These are phyloP conservation scores for Zaprionus bogoriensis DNA, from an alignment of 2,888 invertebrate genomes.

Conservation along the genomic window DNA sequence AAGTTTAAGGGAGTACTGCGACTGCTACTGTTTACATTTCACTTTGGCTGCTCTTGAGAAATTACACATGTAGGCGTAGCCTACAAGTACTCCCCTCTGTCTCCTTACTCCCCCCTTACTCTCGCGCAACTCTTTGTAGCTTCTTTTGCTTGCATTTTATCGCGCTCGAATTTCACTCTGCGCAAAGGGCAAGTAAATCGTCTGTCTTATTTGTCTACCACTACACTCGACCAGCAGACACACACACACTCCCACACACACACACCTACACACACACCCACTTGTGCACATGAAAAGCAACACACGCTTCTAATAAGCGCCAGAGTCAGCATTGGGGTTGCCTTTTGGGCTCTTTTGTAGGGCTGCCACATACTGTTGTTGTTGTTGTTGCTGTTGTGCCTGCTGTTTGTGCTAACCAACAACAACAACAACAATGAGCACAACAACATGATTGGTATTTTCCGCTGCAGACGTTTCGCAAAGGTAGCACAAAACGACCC, in stretches of 20 bases:
- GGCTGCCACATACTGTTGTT: slow-evolving; percentile 36
- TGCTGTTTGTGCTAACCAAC: slow-evolving; percentile 59
- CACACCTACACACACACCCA: neutral
- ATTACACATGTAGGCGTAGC: slow-evolving; percentile 78
- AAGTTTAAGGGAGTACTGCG: neutral
- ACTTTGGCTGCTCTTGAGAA: slow-evolving; percentile 73
- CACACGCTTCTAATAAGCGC: slow-evolving; percentile 67
- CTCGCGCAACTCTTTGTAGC: no score
- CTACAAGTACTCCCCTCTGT: neutral
- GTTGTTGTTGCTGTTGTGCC: slow-evolving; percentile 8
- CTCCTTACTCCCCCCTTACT: neutral
- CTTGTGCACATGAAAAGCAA: slow-evolving; percentile 13
- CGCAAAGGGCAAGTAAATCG: slow-evolving; percentile 67
- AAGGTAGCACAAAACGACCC: slow-evolving; percentile 56
- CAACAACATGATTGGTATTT: slow-evolving; percentile 76
- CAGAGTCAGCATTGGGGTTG: slow-evolving; percentile 48
- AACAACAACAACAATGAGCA: slow-evolving; percentile 52
- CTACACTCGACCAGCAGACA: slow-evolving; percentile 36
- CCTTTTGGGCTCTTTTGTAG: slow-evolving; percentile 46
- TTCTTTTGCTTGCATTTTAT: slow-evolving; percentile 36
- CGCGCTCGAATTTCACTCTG: slow-evolving; percentile 65
- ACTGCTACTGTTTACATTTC: slow-evolving; percentile 64
- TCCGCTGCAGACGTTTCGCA: slow-evolving; percentile 75
- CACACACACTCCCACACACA: slow-evolving; percentile 3
- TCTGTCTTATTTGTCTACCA: slow-evolving; percentile 78